Evolutionary conservation across 92 coral and sea anemone species (phyloP), one percentile per base, ranked within the genome.

Genomic region (Zoanthus solanderi): DNA sequence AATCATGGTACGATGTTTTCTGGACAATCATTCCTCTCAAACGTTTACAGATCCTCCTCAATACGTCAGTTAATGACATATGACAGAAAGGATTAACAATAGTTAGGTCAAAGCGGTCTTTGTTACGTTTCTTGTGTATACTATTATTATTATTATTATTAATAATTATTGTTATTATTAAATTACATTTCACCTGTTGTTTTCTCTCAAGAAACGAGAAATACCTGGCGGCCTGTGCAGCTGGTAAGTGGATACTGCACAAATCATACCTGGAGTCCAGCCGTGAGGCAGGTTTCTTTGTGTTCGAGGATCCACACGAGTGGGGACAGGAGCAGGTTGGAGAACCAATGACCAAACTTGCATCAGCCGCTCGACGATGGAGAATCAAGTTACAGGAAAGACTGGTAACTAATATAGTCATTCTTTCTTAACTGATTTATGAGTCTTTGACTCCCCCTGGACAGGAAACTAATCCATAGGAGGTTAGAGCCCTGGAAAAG

Each of bases 241-340:
- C 99, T 46, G 99, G 98, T 4, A 97, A 93, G 89, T 97, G 99
- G 99, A 94, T 97, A 45, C 93, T 97, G 2, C 99, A 93, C 92
- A 97, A 97, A 92, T 97, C 99, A 5, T 97, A 79, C 89, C 84
- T 97, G 84, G 99, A 97, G 83, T 97, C 95, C 63, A 93, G 99
- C 76, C 96, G 99, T 9, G 91, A 91, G 71, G 96, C 94, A 4
- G 97, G 96, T 9, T 72, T 69, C 87, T 97, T 97, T 88, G 96
- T 97, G 44, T 90, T 88, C 7, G 99, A 97, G 82, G 92, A 90
- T 52, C 86, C 91, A 29, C 99, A 97, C 75, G 99, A 97, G 79
- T 97, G 99, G 98, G 99, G 98, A 0, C 92, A 83, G 67, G 96
- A 92, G 5, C 72, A 93, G 5, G 94, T 96, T 6, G 99, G 97